Conservation (phyloP, 2,797 vertebrate genomes). For the Clarias laeviceps region DNA sequence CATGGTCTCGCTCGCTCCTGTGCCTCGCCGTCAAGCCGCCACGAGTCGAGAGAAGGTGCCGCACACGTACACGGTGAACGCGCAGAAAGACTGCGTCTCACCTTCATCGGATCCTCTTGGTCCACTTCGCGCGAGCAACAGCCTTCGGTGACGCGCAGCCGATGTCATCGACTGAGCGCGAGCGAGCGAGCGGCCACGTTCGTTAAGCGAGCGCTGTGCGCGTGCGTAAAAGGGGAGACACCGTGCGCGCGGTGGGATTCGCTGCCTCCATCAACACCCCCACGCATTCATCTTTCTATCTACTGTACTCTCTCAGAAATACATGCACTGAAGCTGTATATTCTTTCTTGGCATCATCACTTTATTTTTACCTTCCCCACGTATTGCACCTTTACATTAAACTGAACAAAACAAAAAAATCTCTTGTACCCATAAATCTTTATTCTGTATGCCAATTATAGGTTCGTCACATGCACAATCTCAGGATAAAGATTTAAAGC, state of each 20-base stretch:
- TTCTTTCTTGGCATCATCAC: no score
- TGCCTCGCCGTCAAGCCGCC: not conserved
- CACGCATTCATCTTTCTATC: conserved; percentile 57
- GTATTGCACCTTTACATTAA: not conserved
- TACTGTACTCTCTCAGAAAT: not conserved
- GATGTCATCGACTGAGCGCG: conserved; percentile 26
- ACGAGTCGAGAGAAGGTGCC: not conserved
- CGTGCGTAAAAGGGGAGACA: conserved; percentile 60
- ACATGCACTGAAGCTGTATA: no score
- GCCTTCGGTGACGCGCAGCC: conserved; percentile 20
- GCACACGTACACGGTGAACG: not conserved
- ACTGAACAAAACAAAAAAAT: not conserved
- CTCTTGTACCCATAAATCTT: not conserved
- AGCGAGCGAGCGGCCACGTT: conserved; percentile 16
- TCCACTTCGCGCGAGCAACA: conserved; percentile 31
- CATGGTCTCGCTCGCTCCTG: not conserved
- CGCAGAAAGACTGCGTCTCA: not conserved
- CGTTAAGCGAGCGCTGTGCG: conserved; percentile 58
- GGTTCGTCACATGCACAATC: not conserved
- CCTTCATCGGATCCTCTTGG: conserved; percentile 1
- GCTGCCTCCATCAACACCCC: conserved; percentile 55
- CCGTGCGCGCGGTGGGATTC: conserved; percentile 28
- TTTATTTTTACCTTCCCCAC: not conserved
- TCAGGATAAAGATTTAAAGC: no score
- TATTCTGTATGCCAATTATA: not conserved